Conservation (phyloP, 2,113 vertebrate species). For the Pedetes capensis region DNA sequence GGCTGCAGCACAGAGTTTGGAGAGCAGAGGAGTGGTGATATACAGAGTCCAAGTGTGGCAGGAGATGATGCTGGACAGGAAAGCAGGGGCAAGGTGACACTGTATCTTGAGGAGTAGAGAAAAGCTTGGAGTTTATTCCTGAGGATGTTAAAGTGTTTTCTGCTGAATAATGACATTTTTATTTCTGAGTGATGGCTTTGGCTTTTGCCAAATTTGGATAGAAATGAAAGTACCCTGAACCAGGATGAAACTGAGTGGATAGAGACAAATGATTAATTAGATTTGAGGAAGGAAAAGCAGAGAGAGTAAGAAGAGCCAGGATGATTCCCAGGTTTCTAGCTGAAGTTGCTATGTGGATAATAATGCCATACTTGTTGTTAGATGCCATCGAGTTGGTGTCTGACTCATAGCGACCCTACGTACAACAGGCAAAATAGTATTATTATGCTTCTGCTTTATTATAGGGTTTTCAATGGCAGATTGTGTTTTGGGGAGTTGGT, state of each 20-base stretch:
- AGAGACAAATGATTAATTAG: neutral
- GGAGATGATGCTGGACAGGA: neutral
- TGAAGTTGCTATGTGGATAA: neutral
- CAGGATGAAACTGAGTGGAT: neutral
- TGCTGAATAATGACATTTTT: neutral
- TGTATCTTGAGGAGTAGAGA: neutral
- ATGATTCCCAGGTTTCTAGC: neutral
- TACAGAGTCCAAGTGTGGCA: neutral
- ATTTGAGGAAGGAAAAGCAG: neutral
- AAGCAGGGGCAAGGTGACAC: neutral
- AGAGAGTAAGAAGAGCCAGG: neutral
- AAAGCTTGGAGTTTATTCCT: neutral
- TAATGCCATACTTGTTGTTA: too few species aligned
- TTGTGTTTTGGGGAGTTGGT: too few species aligned
- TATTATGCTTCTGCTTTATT: too few species aligned
- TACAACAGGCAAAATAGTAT: too few species aligned
- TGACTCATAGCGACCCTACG: too few species aligned
- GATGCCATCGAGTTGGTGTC: too few species aligned
- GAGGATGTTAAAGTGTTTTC: neutral
- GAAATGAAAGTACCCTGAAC: neutral
- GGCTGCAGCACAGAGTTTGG: neutral
- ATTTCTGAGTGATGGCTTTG: conserved; percentile 22
- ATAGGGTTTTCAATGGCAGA: too few species aligned
- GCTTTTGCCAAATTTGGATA: neutral
- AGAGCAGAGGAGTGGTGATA: neutral